phyloP scores from a whole-genome alignment of 2,888 invertebrate species.

The Lithosia quadra region DNA sequence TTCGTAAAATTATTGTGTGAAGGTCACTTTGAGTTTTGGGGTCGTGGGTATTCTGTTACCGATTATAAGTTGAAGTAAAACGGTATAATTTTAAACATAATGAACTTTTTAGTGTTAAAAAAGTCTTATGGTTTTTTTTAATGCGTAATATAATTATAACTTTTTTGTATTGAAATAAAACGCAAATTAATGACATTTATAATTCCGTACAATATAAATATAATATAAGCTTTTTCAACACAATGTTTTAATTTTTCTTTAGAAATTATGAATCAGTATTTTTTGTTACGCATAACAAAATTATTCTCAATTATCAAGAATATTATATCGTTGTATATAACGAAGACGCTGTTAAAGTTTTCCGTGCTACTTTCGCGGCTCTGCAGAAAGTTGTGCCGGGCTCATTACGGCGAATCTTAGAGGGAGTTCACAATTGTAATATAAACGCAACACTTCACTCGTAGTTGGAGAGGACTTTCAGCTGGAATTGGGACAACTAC shows the following conservation, averaged over 20 bases:
- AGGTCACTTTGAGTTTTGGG: conserved; percentile 33
- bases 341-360: conserved; percentile 87
- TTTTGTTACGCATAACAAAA: background rate
- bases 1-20: conserved; percentile 36
- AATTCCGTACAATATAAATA: background rate
- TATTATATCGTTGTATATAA: conserved; percentile 42
- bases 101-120: background rate
- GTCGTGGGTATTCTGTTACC: background rate
- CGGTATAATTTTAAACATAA: background rate
- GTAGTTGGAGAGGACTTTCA: background rate
- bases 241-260: too few relatives aligned
- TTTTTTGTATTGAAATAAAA: background rate
- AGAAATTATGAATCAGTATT: too few relatives aligned
- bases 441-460: conserved; percentile 43
- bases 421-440: conserved; percentile 51
- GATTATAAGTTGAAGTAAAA: background rate
- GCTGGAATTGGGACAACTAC: background rate
- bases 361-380: conserved; percentile 77
- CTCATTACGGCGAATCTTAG: conserved; percentile 75
- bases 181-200: background rate
- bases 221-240: too few relatives aligned
- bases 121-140: background rate
- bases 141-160: too few relatives aligned
- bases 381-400: conserved; percentile 67
- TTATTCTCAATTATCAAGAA: conserved; percentile 62